phyloP scores from a whole-genome alignment of 64 coral and sea anemone species.

The Actinia equina region DNA sequence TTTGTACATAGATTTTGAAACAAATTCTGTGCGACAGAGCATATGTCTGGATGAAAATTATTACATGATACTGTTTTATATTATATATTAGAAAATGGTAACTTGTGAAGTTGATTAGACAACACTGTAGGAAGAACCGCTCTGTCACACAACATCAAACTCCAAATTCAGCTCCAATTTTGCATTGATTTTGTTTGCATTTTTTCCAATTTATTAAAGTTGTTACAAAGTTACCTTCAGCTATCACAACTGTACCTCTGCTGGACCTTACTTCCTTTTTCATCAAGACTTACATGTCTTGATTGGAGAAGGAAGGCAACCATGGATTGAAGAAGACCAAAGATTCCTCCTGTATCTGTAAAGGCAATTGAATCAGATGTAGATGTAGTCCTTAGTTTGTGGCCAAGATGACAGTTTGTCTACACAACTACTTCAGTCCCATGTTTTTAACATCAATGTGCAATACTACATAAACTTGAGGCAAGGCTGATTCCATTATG shows the following conservation, averaged over 20 bases:
- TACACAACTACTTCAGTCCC: background rate
- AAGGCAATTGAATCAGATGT: conserved; percentile 23
- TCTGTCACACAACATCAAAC: background rate
- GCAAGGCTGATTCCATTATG: no score
- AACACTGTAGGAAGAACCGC: background rate
- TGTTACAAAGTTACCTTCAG: conserved; percentile 9
- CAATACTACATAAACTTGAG: no score
- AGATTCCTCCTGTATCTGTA: conserved; percentile 21
- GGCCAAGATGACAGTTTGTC: background rate
- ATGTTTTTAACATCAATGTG: no score
- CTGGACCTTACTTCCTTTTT: conserved; percentile 83
- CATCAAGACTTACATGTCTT: conserved; percentile 87
- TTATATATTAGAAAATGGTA: no score
- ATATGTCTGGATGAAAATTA: background rate
- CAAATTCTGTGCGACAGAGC: background rate
- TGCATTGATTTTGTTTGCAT: background rate
- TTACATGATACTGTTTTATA: background rate
- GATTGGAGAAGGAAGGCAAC: conserved; percentile 99
- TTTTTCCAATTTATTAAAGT: background rate
- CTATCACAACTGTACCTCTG: conserved; percentile 28
- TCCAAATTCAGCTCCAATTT: background rate
- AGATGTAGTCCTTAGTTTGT: background rate
- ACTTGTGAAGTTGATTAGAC: background rate
- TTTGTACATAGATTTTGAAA: background rate
- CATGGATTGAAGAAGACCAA: conserved; percentile 34